Percentiles rank a stretch among this genome's conserved stretches.
Conservation (phyloP, 2,113 vertebrate species). For the Phocoena phocoena region DNA sequence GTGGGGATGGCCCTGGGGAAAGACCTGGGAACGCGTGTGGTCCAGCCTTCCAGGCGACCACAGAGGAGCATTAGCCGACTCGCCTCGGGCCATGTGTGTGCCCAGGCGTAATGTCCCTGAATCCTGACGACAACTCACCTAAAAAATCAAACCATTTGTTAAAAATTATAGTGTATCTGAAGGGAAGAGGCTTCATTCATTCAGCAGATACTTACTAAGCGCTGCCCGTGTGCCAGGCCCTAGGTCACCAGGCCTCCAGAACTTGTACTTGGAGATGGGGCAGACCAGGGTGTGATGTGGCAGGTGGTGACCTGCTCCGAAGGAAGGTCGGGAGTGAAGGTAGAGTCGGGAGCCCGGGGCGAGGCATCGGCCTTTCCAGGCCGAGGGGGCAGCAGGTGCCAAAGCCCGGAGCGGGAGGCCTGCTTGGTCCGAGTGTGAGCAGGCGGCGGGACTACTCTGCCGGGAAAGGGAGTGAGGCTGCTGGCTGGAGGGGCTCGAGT, state of each 20-base stretch:
- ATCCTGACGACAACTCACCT: neutral
- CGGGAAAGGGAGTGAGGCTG: rapidly evolving
- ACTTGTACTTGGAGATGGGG: neutral
- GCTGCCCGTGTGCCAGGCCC: neutral
- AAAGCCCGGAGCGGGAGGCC: neutral
- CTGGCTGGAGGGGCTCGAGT: neutral
- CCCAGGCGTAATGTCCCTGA: neutral
- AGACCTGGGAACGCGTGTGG: rapidly evolving
- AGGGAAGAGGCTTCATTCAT: neutral
- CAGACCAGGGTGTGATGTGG: rapidly evolving
- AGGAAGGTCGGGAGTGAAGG: neutral
- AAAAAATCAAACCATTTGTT: neutral
- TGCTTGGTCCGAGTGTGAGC: neutral
- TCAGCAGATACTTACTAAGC: neutral
- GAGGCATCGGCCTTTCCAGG: neutral
- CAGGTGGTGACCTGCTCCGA: neutral
- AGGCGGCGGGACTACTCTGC: neutral
- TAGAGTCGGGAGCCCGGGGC: neutral
- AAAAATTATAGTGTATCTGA: no score
- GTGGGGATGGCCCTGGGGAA: neutral
- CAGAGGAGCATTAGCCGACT: neutral
- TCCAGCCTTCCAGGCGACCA: neutral
- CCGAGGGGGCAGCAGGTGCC: rapidly evolving
- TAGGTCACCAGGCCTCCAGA: neutral
- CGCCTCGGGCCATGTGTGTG: neutral